Percentiles rank a stretch among this genome's conserved stretches.
Conservation (phyloP, 2,888 invertebrate genomes). For the Ophonus ardosiacus region DNA sequence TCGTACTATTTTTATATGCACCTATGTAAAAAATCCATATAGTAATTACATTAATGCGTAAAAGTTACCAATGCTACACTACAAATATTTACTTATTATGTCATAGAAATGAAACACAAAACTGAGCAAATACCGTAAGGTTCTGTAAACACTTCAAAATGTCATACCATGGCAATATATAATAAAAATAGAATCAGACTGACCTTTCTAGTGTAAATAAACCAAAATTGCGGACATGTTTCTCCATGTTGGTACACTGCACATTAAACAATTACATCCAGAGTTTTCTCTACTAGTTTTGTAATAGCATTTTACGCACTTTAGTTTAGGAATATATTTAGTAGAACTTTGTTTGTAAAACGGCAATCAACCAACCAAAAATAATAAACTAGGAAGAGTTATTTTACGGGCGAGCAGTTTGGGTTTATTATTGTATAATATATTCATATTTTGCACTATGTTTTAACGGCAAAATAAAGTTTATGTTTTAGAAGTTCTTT, state of each 20-base stretch:
- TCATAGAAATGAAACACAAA: background rate
- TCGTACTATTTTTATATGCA: background rate
- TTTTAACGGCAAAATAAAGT: background rate
- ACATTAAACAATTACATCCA: conserved; percentile 3
- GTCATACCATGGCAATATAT: conserved; percentile 7
- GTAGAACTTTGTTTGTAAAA: background rate
- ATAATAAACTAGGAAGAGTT: background rate
- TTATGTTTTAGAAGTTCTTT: background rate
- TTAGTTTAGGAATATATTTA: background rate
- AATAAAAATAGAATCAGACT: conserved; percentile 36
- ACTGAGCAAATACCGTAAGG: background rate
- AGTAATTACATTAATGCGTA: background rate
- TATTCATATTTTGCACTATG: background rate
- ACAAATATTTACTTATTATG: background rate
- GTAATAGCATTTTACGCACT: background rate
- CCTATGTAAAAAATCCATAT: background rate
- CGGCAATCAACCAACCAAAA: background rate
- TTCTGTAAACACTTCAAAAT: conserved; percentile 17
- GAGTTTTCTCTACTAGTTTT: background rate
- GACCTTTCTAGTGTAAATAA: conserved; percentile 52
- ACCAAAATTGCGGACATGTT: conserved; percentile 12
- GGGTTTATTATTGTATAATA: background rate
- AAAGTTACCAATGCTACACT: background rate
- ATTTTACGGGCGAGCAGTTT: background rate
- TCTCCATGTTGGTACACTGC: background rate